Evolutionary conservation across 2,797 vertebrate species (phyloP).

Genomic region (Pseudocheirus occidentalis): DNA sequence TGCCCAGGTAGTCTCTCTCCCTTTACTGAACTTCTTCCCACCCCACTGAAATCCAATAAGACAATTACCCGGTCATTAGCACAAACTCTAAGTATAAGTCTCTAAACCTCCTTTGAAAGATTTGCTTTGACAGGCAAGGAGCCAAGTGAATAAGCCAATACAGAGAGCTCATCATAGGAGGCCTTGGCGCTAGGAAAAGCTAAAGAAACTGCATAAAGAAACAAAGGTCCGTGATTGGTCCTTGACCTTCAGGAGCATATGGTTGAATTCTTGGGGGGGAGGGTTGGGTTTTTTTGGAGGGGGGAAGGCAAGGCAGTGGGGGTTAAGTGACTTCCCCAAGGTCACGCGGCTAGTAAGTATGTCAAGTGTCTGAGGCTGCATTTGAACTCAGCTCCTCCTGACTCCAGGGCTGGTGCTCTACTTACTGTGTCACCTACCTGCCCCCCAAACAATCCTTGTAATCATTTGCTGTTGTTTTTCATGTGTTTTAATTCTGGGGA

Average conservation of each 20-base stretch:
- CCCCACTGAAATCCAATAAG: background rate
- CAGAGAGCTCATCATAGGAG: background rate
- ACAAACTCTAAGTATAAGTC: background rate
- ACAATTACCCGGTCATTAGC: background rate
- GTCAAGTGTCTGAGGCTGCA: no score
- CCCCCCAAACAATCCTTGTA: no score
- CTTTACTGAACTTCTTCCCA: background rate
- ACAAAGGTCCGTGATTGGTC: background rate
- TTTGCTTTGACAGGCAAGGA: slow-evolving; percentile 5
- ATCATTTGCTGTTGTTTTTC: no score
- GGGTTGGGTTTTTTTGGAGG: no score
- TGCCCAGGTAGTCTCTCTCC: background rate
- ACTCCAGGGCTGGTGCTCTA: no score
- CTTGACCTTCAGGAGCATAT: slow-evolving; percentile 26
- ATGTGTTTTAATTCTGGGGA: background rate
- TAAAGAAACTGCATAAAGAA: background rate
- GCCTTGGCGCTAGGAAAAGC: background rate
- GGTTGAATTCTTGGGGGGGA: background rate
- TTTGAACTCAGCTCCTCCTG: no score
- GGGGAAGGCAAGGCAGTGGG: no score
- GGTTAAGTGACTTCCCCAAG: no score
- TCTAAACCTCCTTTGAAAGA: background rate
- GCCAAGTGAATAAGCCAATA: background rate
- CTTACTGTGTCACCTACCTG: no score
- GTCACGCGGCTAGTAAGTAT: no score